Evolutionary conservation across 2,888 invertebrate genomes (phyloP), one percentile per base, ranked within the genome.

Genomic region (Diabrotica balteata): DNA sequence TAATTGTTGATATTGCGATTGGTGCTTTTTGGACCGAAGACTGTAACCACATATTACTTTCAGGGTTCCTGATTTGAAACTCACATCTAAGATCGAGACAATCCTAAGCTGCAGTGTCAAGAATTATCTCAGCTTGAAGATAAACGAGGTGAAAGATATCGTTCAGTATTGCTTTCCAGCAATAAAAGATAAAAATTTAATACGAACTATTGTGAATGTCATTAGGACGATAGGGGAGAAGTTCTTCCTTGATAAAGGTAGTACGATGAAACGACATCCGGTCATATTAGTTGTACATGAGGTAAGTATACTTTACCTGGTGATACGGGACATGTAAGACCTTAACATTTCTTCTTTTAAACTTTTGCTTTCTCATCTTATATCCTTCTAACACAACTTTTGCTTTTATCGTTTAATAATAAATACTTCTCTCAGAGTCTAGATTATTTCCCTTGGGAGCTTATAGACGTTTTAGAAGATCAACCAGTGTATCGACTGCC

Each of bases 371-470:
- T 17, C 17, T 17, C 17, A 17, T 1, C 17, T 17, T 17, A 17
- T 1, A 17, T 17, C 17, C 1, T 17, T 17, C 2, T 17, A 17
- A 32, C 32, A 32, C 32, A 32, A 32, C 32, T 32, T 32, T 32
- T 32, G 1, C 17, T 32, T 32, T 32, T 32, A 32, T 4, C 32
- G 32, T 32, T 32, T 32, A 32, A 32, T 32, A 32, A 32, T 32
- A 32, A 32, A 32, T 32, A 32, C 32, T 32, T 72, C 69, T 82
- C 84, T 50, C 79, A 93, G 93, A 85, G 86, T 75, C 81, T 94
- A 10, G 93, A 94, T 83, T 86, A 87, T 63, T 87, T 95, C 67
- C 93, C 95, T 0, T 94, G 94, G 90, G 95, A 95, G 84, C 89
- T 88, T 71, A 84, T 94, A 65, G 88, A 90, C 0, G 84, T 90